Evolutionary conservation across 1,140 invertebrate species (phyloP), one percentile per base, ranked within the genome.

Genomic region (Wiebesia pumilae): DNA sequence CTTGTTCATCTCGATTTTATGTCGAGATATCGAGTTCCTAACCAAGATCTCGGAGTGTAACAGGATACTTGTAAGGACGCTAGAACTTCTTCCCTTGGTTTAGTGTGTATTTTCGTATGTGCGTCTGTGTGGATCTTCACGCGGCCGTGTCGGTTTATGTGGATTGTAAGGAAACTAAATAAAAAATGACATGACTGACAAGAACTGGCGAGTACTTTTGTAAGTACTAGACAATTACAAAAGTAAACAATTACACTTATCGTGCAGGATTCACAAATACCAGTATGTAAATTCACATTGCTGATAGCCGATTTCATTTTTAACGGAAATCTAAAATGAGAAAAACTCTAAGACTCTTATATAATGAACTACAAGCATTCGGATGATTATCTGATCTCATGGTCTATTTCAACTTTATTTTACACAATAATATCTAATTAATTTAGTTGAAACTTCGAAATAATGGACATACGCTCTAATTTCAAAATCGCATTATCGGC

Each of bases 1-100:
- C 40, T 43, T 51, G 62, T 30, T 77, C 69, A 77, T 87, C 85
- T 87, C 85, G 85, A 87, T 87, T 87, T 87, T 87, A 81, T 67
- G 12, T 9, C n/a, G 69, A 87, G 85, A 87, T 87, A 83, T 83
- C 85, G 73, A 83, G 85, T 87, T 87, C 71, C 85, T 79, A 78
- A 83, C 73, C 79, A 71, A 75, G 80, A 81, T 87, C 81, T 83
- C 62, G 27, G 58, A n/a, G 27, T 78, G 85, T 79, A 87, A 87
- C 33, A 58, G 58, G 85, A 87, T 83, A 87, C 81, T 69, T 67
- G 71, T 51, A 67, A 58, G 58, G 40, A 38, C 51, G 24, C 30
- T 69, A 33, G 67, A 83, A 69, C 67, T 43, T 82, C 43, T 73
- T 27, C 47, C 30, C 27, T 33, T 27, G 30, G 14, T 24, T 35